A percentile compares a stretch with the other conserved stretches of the same genome.
phyloP scores from a whole-genome alignment of 2,888 invertebrate genomes.

The Lepidochitona cinerea region DNA sequence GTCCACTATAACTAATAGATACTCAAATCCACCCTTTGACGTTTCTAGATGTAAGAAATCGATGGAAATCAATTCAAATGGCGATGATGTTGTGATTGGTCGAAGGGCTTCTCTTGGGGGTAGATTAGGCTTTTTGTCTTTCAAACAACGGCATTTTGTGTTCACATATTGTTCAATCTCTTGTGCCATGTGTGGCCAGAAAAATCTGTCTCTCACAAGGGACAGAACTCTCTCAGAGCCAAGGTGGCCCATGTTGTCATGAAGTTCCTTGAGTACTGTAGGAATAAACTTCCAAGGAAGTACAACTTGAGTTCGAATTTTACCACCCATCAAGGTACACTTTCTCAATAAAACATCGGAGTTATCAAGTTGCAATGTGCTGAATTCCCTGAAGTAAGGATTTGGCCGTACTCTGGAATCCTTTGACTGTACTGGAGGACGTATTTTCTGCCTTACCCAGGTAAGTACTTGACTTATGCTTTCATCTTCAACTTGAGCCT shows the following conservation, averaged over 20 bases:
- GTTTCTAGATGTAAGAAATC: constrained; percentile 16
- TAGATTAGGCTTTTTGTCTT: neutral
- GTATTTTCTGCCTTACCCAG: too few relatives aligned
- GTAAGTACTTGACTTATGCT: too few relatives aligned
- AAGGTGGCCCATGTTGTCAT: constrained; percentile 7
- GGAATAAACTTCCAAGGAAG: neutral
- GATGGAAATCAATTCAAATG: constrained; percentile 15
- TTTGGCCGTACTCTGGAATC: too few relatives aligned
- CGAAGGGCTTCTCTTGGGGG: neutral
- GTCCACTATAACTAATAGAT: constrained; percentile 14
- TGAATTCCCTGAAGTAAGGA: too few relatives aligned
- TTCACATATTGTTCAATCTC: neutral
- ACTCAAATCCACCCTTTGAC: constrained; percentile 11
- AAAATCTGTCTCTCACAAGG: constrained; percentile 8
- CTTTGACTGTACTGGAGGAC: too few relatives aligned
- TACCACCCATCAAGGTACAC: too few relatives aligned
- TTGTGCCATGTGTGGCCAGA: constrained; percentile 5
- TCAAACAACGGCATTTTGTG: neutral
- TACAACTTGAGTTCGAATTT: neutral
- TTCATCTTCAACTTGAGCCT: too few relatives aligned
- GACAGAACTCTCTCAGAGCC: neutral
- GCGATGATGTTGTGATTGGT: constrained; percentile 5
- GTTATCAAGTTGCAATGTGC: too few relatives aligned
- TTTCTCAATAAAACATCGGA: too few relatives aligned
- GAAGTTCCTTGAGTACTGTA: neutral